Base-by-base conservation (phyloP, 2,888 invertebrate genomes). In the Busseola fusca region DNA sequence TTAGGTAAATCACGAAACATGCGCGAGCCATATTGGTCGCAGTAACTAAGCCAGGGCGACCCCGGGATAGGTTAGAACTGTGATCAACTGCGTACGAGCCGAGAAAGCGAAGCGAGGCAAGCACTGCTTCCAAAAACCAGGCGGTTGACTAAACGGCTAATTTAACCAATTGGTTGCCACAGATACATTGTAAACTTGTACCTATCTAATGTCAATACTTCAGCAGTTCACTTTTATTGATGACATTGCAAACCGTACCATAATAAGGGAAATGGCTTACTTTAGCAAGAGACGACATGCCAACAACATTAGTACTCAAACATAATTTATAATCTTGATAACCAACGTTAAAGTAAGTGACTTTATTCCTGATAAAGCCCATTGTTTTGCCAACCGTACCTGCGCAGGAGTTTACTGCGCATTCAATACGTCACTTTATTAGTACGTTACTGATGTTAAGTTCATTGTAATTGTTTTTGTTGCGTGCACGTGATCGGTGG, bases 381-480 rank as follows among this genome's bases (percentile, higher is more conserved):
- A 71, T 86, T 86, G 76, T 86, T 84, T 78, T 84, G 81, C 79
- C 62, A 72, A 71, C 85, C 69, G 64, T 81, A 85, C 83, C 72
- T 79, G 72, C 64, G 74, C 73, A 69, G 74, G 77, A 78, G 77
- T 89, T 90, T 90, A 91, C 81, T 77, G 87, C 83, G 82, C 84
- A 85, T 84, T 85, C 81, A 82, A 78, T 78, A 84, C 84, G 85
- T 87, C 85, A 87, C 78, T 88, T 90, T 90, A 91, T 88, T 87
- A 87, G 87, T 85, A 87, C 87, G 86, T 86, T 87, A 84, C 84
- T 84, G 80, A 86, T 85, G 86, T 84, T 86, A 85, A 86, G 82
- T 77, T 85, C 87, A 89, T 89, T 90, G 88, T 89, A 88, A 88
- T 88, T 87, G 88, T 88, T 89, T 87, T 84, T 82, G 82, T 75